phyloP scores from a whole-genome alignment of 2,113 vertebrate species.

The Siphamia tubifer region DNA sequence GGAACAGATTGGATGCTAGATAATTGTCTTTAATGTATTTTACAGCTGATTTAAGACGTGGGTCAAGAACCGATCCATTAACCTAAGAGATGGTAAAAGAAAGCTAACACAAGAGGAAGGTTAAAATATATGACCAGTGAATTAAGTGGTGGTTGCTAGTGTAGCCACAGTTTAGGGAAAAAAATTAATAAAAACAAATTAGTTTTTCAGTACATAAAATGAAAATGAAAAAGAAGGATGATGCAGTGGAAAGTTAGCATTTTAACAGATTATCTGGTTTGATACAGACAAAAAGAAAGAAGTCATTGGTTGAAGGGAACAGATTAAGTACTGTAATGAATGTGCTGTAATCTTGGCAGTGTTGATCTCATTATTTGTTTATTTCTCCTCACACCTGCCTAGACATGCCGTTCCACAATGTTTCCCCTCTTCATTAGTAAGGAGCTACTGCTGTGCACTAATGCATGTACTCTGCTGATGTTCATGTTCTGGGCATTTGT shows the following conservation, averaged over 20 bases:
- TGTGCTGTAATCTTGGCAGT: slow-evolving; percentile 56
- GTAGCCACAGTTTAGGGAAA: too few relatives aligned
- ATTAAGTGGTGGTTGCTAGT: too few relatives aligned
- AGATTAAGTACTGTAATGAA: slow-evolving; percentile 57
- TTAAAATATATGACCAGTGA: too few relatives aligned
- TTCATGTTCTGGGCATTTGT: slow-evolving; percentile 48
- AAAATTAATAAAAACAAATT: too few relatives aligned
- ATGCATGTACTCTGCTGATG: slow-evolving; percentile 63
- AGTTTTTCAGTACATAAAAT: neutral
- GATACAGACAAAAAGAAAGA: slow-evolving; percentile 16
- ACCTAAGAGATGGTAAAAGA: too few relatives aligned
- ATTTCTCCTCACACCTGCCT: slow-evolving; percentile 67
- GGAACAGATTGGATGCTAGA: too few relatives aligned
- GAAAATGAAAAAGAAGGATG: neutral
- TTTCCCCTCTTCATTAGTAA: slow-evolving; percentile 66
- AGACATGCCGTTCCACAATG: slow-evolving; percentile 53
- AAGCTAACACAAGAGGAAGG: too few relatives aligned
- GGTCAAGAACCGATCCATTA: too few relatives aligned
- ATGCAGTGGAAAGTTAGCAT: neutral
- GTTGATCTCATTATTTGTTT: slow-evolving; percentile 66
- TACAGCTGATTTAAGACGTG: too few relatives aligned
- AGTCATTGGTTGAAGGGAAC: slow-evolving; percentile 29
- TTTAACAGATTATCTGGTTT: neutral
- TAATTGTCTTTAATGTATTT: too few relatives aligned
- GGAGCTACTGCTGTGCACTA: slow-evolving; percentile 65